A percentile compares a stretch with the other conserved stretches of the same genome.
These are phyloP conservation scores for Rosalia funebris DNA, from an alignment of 2,888 invertebrate species.

Conservation along the genomic window DNA sequence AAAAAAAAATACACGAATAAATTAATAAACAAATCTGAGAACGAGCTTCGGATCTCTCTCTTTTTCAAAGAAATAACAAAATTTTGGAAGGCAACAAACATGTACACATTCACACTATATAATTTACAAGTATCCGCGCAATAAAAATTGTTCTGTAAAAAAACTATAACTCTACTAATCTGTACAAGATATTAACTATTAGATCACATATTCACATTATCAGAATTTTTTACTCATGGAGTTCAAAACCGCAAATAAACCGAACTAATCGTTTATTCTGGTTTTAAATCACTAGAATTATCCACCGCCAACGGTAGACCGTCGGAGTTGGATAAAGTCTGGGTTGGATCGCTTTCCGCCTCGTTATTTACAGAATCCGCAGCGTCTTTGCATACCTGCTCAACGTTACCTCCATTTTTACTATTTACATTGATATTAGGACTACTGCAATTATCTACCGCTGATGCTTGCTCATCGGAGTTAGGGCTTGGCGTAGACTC, in stretches of 20 bases:
- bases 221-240: conserved; percentile 25
- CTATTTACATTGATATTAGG: conserved; percentile 18
- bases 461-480: neutral
- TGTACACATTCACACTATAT: conserved; percentile 54
- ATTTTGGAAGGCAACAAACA: conserved; percentile 44
- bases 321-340: conserved; percentile 13
- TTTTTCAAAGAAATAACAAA: conserved; percentile 20
- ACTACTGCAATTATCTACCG: conserved; percentile 15
- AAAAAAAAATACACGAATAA: conserved; percentile 1
- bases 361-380: conserved; percentile 13
- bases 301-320: conserved; percentile 2
- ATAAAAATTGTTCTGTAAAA: conserved; percentile 61
- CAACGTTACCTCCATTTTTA: conserved; percentile 10
- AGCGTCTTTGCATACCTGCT: neutral
- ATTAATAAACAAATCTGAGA: conserved; percentile 16
- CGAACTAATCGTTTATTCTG: neutral
- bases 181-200: conserved; percentile 49
- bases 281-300: conserved; percentile 11
- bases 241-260: conserved; percentile 27
- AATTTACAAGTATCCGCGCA: conserved; percentile 57
- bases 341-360: conserved; percentile 1
- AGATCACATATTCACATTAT: conserved; percentile 52
- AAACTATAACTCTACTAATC: conserved; percentile 60
- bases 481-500: conserved; percentile 6
- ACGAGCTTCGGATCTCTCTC: neutral